These are phyloP conservation scores for Tympanoctomys barrerae DNA, from an alignment of 2,797 vertebrate genomes.

Conservation along the genomic window DNA sequence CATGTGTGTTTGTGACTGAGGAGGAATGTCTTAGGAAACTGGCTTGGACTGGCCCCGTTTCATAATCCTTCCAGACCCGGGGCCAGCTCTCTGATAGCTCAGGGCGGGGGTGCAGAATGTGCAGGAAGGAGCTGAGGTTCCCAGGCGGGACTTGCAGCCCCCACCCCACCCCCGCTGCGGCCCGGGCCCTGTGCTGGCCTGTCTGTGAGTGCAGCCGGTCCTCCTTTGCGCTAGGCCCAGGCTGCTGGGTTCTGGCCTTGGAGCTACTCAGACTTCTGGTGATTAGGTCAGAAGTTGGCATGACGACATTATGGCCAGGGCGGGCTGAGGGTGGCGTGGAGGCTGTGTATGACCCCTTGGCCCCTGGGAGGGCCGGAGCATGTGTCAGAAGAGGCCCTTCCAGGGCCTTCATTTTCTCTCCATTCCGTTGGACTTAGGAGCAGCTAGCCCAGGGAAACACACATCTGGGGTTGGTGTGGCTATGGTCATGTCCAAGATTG, in stretches of 20 bases:
- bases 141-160: background rate
- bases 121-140: background rate
- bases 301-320: background rate
- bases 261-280: background rate
- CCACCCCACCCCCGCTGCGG: background rate
- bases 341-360: background rate
- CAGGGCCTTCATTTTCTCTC: background rate
- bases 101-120: background rate
- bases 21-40: background rate
- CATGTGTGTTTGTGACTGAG: background rate
- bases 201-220: background rate
- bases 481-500: background rate
- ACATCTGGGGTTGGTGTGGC: background rate
- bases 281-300: background rate
- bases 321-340: background rate
- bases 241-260: background rate
- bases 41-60: background rate
- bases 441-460: constrained; percentile 3
- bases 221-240: background rate
- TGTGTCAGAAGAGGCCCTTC: constrained; percentile 24
- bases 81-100: too few relatives aligned
- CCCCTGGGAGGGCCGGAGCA: background rate
- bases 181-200: too few relatives aligned
- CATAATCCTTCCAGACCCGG: background rate
- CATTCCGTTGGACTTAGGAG: constrained; percentile 12